Evolutionary conservation across 1,140 invertebrate genomes (phyloP).

Genomic region (Pseudomyrmex cubaensis): DNA sequence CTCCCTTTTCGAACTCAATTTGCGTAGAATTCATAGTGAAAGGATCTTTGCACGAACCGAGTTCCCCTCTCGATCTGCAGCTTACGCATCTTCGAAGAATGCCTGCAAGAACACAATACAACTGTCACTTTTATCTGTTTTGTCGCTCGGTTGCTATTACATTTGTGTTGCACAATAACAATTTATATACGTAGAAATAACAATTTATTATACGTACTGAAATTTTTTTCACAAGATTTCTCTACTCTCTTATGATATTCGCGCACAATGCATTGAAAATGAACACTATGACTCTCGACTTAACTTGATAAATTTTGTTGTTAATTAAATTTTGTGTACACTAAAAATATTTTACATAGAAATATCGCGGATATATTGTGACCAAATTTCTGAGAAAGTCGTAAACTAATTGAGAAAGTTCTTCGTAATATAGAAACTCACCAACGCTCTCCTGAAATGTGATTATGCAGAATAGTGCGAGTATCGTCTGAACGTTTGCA

Average conservation of each 20-base stretch:
- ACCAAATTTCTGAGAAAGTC: slow-evolving; percentile 2
- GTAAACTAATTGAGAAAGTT: slow-evolving; percentile 24
- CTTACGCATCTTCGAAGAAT: slow-evolving; percentile 89
- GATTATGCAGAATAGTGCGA: slow-evolving; percentile 51
- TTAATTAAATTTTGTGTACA: background rate
- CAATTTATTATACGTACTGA: background rate
- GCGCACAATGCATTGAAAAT: background rate
- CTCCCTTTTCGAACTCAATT: slow-evolving; percentile 88
- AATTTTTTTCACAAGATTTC: background rate
- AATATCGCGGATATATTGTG: background rate
- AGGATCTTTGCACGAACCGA: slow-evolving; percentile 95
- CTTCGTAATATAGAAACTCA: slow-evolving; percentile 50
- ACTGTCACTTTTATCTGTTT: slow-evolving; percentile 36
- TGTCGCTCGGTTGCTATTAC: slow-evolving; percentile 6
- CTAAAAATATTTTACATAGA: background rate
- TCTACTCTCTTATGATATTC: too few relatives aligned
- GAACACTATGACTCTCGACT: too few relatives aligned
- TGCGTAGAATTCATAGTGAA: slow-evolving; percentile 92
- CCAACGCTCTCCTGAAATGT: slow-evolving; percentile 49
- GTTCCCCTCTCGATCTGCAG: slow-evolving; percentile 94
- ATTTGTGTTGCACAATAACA: slow-evolving; percentile 4
- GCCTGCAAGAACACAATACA: slow-evolving; percentile 80
- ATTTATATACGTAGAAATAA: too few relatives aligned
- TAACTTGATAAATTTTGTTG: too few relatives aligned
- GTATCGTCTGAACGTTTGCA: slow-evolving; percentile 18